These are phyloP conservation scores for Trilocha varians DNA, from an alignment of 2,888 invertebrate genomes.

Conservation along the genomic window DNA sequence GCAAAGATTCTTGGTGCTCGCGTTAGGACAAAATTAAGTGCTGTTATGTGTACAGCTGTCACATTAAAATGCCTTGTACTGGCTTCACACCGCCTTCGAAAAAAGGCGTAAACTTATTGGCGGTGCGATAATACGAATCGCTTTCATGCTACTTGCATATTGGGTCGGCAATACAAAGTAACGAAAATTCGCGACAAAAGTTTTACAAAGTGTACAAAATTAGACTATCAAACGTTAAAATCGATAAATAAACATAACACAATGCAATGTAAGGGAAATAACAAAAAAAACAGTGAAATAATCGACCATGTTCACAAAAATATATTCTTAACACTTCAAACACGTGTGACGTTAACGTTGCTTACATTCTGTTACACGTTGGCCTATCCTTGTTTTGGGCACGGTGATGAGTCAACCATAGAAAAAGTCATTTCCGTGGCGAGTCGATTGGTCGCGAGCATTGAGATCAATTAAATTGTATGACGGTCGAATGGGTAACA, in stretches of 20 bases:
- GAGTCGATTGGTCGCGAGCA: slow-evolving; percentile 64
- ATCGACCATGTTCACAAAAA: too few relatives aligned
- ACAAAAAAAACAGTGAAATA: too few relatives aligned
- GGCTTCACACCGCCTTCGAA: slow-evolving; percentile 44
- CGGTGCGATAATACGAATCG: slow-evolving; percentile 57
- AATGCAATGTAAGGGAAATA: too few relatives aligned
- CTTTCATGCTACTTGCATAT: slow-evolving; percentile 12
- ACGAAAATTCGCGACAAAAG: neutral
- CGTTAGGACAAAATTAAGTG: slow-evolving; percentile 72
- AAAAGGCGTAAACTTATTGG: slow-evolving; percentile 47
- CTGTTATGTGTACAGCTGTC: slow-evolving; percentile 65
- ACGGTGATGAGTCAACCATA: slow-evolving; percentile 39
- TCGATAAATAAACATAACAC: too few relatives aligned
- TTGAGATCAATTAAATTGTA: slow-evolving; percentile 65
- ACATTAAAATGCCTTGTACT: slow-evolving; percentile 67
- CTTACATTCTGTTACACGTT: too few relatives aligned
- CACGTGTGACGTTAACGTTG: too few relatives aligned
- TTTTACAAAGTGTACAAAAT: too few relatives aligned
- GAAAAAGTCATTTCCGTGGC: slow-evolving; percentile 54
- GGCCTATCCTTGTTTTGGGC: slow-evolving; percentile 13
- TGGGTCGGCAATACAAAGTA: slow-evolving; percentile 1
- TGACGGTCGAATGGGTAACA: slow-evolving; percentile 37
- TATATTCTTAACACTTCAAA: too few relatives aligned
- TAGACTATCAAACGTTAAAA: too few relatives aligned
- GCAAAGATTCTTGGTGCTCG: slow-evolving; percentile 50